Evolutionary conservation across 2,113 vertebrate species (phyloP).

Genomic region (Equus quagga): DNA sequence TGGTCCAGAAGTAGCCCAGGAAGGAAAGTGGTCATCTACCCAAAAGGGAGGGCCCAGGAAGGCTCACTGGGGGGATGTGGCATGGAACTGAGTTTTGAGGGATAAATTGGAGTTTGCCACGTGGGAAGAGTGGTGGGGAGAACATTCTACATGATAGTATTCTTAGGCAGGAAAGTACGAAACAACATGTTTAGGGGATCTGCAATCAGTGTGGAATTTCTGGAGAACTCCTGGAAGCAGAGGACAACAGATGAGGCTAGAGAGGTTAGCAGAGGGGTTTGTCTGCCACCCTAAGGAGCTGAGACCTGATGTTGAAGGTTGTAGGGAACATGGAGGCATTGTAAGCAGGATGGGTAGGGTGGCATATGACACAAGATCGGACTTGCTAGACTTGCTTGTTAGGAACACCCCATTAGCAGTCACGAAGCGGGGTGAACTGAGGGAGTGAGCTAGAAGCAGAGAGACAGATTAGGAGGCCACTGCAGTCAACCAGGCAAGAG

Average conservation of each 20-base stretch:
- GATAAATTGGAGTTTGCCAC: not conserved
- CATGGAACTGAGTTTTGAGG: not conserved
- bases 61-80: not conserved
- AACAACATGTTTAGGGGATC: not conserved
- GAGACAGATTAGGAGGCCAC: not conserved
- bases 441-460: not conserved
- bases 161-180: not conserved
- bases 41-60: not conserved
- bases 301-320: not conserved
- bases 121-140: not conserved
- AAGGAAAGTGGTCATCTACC: not conserved
- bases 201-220: not conserved
- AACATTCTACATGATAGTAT: not conserved
- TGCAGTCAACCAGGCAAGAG: not conserved
- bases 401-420: not conserved
- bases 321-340: not conserved
- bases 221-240: not conserved
- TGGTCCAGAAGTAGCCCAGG: not conserved
- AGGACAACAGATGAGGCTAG: not conserved
- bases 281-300: not conserved
- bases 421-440: not conserved
- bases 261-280: not conserved
- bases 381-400: not conserved
- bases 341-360: not conserved
- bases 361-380: not conserved